A percentile compares a stretch with the other conserved stretches of the same genome.
Evolutionary conservation across 1,140 invertebrate genomes (phyloP).

Genomic region (Bombus sibiricus): DNA sequence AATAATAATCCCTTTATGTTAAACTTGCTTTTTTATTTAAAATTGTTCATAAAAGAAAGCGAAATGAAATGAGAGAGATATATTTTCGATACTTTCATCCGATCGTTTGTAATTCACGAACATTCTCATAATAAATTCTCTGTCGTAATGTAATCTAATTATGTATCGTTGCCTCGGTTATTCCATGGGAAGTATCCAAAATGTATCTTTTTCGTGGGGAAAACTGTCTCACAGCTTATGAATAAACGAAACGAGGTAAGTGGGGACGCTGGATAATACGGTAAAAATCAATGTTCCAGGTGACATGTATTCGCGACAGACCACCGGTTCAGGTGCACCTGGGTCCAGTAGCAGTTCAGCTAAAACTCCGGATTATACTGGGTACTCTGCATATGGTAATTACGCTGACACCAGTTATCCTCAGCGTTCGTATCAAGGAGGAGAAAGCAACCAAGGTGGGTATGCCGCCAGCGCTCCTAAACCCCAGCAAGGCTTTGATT

Average conservation of each 20-base stretch:
- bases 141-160: neutral
- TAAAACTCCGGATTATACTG: slow-evolving; percentile 81
- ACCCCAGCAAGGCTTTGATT: slow-evolving; percentile 85
- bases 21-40: neutral
- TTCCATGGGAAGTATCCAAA: slow-evolving; percentile 18
- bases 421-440: slow-evolving; percentile 82
- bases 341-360: slow-evolving; percentile 83
- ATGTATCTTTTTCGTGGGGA: slow-evolving; percentile 29
- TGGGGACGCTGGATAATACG: slow-evolving; percentile 26
- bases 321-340: slow-evolving; percentile 82
- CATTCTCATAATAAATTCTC: neutral
- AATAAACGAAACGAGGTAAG: slow-evolving; percentile 40
- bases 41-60: neutral
- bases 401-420: slow-evolving; percentile 82
- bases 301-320: slow-evolving; percentile 84
- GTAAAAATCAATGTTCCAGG: slow-evolving; percentile 78
- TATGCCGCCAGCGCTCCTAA: slow-evolving; percentile 83
- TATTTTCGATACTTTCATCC: neutral
- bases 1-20: neutral
- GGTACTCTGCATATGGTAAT: slow-evolving; percentile 83
- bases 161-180: too few relatives aligned
- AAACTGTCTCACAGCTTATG: slow-evolving; percentile 6
- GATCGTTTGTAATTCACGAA: neutral
- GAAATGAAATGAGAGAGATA: neutral
- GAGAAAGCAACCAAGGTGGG: slow-evolving; percentile 84